Evolutionary conservation across 2,797 vertebrate species (phyloP).

Genomic region (Chaetodon trifasciatus): DNA sequence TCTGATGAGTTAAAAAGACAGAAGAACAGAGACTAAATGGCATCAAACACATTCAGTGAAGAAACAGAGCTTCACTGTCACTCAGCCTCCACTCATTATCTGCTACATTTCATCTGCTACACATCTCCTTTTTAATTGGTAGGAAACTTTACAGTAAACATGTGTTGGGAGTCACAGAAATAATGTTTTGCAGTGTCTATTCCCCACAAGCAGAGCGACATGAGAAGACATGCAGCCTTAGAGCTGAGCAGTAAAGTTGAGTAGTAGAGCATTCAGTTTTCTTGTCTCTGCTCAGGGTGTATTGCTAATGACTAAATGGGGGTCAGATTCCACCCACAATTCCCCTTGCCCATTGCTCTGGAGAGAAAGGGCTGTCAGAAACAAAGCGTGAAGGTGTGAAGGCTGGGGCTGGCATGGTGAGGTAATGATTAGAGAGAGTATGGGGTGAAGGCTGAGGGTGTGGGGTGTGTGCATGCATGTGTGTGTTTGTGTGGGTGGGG

Average conservation of each 20-base stretch:
- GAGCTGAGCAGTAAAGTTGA: too few species aligned
- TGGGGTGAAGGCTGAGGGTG: slow-evolving; percentile 8
- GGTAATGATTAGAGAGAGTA: slow-evolving; percentile 50
- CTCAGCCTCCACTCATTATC: slow-evolving; percentile 36
- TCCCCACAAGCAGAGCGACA: slow-evolving; percentile 32
- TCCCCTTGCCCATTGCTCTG: slow-evolving; percentile 4
- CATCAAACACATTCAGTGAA: slow-evolving; percentile 3
- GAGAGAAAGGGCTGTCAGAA: slow-evolving; percentile 68
- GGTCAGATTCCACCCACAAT: slow-evolving; percentile 45
- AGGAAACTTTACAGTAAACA: slow-evolving; percentile 36
- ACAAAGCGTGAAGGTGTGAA: slow-evolving; percentile 58
- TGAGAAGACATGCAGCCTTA: slow-evolving; percentile 1
- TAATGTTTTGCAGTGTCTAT: slow-evolving; percentile 48
- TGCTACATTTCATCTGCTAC: slow-evolving; percentile 28
- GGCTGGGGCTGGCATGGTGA: slow-evolving; percentile 33
- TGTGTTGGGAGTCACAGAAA: slow-evolving; percentile 41
- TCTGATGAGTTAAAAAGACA: slow-evolving; percentile 10
- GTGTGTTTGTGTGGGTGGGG: slow-evolving; percentile 4
- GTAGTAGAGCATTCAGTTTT: slow-evolving; percentile 35
- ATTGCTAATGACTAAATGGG: slow-evolving; percentile 56
- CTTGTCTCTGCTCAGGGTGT: slow-evolving; percentile 13
- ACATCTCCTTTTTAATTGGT: slow-evolving; percentile 35
- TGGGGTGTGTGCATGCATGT: background rate
- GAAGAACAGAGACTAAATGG: slow-evolving; percentile 6
- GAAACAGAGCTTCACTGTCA: slow-evolving; percentile 17